Conservation (phyloP, 2,888 invertebrate species). For the Halictus ligatus region DNA sequence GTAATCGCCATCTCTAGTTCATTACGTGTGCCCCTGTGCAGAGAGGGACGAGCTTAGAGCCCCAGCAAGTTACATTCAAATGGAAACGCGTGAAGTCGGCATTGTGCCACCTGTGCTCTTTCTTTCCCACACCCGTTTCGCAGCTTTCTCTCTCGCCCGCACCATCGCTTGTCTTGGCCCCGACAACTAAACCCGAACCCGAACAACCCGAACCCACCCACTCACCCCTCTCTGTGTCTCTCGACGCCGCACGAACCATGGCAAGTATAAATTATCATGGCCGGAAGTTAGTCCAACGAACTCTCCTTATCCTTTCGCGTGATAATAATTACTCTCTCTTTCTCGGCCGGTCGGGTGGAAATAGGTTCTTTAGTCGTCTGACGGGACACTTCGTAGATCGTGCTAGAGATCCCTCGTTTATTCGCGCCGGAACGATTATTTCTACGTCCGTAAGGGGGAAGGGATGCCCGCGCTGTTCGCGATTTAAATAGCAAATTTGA, state of each 20-base stretch:
- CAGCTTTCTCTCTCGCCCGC: neutral
- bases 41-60: conserved; percentile 33
- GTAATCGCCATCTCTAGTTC: conserved; percentile 34
- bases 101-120: conserved; percentile 58
- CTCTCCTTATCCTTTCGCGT: conserved; percentile 79
- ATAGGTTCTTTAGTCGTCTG: conserved; percentile 71
- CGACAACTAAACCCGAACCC: neutral
- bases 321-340: conserved; percentile 79
- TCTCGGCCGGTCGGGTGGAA: conserved; percentile 68
- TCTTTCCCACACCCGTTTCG: conserved; percentile 36
- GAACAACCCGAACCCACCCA: conserved; percentile 2
- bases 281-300: conserved; percentile 78
- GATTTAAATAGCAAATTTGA: conserved; percentile 34
- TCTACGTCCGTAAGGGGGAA: conserved; percentile 38
- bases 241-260: conserved; percentile 69
- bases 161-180: neutral
- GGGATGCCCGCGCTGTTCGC: neutral
- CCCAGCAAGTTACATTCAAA: conserved; percentile 58
- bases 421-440: conserved; percentile 68
- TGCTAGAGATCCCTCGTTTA: conserved; percentile 67
- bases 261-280: conserved; percentile 79
- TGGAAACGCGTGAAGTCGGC: conserved; percentile 65
- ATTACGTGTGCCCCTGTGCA: conserved; percentile 17
- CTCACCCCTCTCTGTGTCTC: neutral
- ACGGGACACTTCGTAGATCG: conserved; percentile 72